These are phyloP conservation scores for Sympetrum striolatum DNA, from an alignment of 2,888 invertebrate species.

Conservation along the genomic window DNA sequence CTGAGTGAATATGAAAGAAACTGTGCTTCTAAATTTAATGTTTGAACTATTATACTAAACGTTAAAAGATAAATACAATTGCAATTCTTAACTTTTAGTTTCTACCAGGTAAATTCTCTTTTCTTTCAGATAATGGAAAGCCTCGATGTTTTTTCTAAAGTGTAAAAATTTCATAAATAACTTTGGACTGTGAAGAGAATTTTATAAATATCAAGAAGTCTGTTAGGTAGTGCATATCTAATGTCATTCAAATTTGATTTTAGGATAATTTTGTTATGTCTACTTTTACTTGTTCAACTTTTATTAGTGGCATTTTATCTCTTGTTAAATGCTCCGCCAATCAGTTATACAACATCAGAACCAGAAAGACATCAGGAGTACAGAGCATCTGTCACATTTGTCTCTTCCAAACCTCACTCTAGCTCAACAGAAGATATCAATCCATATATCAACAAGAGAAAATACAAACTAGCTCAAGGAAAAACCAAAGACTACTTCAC, in stretches of 20 bases:
- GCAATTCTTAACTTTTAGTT: background rate
- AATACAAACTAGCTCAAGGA: slow-evolving; percentile 34
- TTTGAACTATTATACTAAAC: too few relatives aligned
- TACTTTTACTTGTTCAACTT: slow-evolving; percentile 56
- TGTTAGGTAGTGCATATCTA: slow-evolving; percentile 45
- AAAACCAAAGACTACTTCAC: slow-evolving; percentile 44
- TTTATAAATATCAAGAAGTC: background rate
- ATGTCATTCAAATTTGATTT: slow-evolving; percentile 53
- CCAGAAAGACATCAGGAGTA: slow-evolving; percentile 44
- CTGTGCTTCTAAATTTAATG: too few relatives aligned
- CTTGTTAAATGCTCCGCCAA: slow-evolving; percentile 49
- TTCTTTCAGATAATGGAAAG: slow-evolving; percentile 24
- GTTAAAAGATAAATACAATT: background rate
- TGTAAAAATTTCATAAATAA: slow-evolving; percentile 1
- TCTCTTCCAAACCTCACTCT: slow-evolving; percentile 35
- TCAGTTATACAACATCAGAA: slow-evolving; percentile 47
- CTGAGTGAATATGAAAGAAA: too few relatives aligned
- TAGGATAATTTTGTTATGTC: slow-evolving; percentile 57
- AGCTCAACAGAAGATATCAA: background rate
- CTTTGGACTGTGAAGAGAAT: background rate
- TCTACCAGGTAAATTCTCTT: background rate
- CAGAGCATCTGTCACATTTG: slow-evolving; percentile 47
- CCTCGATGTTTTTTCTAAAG: background rate
- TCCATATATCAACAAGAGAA: slow-evolving; percentile 17
- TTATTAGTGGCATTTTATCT: slow-evolving; percentile 56